Evolutionary conservation across 2,113 vertebrate species (phyloP).

Genomic region (Casuarius casuarius): DNA sequence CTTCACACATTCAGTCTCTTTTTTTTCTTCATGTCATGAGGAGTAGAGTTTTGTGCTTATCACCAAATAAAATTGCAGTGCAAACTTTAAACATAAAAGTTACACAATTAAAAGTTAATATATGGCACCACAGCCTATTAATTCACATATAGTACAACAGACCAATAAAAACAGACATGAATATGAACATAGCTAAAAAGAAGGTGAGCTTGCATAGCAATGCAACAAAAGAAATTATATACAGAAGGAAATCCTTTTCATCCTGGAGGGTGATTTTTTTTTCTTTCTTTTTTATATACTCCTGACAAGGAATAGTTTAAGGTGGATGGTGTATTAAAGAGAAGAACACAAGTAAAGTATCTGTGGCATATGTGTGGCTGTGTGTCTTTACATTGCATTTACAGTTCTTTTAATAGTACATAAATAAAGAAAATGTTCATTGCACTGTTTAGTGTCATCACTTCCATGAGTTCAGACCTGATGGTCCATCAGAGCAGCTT

Average conservation of each 20-base stretch:
- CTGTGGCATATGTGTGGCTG: constrained; percentile 93
- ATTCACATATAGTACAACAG: constrained; percentile 99
- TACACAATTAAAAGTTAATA: constrained; percentile 94
- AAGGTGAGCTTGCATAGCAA: constrained; percentile 98
- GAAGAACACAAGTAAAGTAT: constrained; percentile 88
- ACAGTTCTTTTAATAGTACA: constrained; percentile 91
- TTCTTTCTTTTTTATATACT: constrained; percentile 77
- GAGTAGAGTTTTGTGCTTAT: constrained; percentile 99
- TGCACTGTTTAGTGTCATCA: constrained; percentile 85
- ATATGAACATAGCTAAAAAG: constrained; percentile 90
- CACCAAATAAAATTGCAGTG: constrained; percentile 99
- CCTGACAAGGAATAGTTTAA: constrained; percentile 88
- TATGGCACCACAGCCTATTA: constrained; percentile 98
- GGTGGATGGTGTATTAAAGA: constrained; percentile 92
- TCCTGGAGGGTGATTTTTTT: constrained; percentile 78
- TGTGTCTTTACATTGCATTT: constrained; percentile 99
- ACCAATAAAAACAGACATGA: constrained; percentile 91
- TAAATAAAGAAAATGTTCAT: constrained; percentile 91
- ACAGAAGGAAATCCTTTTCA: constrained; percentile 89
- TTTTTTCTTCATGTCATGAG: constrained; percentile 97
- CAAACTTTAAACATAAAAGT: constrained; percentile 97
- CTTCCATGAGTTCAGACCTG: constrained; percentile 83
- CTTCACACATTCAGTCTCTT: constrained; percentile 92
- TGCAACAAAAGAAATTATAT: constrained; percentile 98
- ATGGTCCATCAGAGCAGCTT: constrained; percentile 83